These are phyloP conservation scores for Campaea margaritaria DNA, from an alignment of 2,888 invertebrate species.

Conservation along the genomic window DNA sequence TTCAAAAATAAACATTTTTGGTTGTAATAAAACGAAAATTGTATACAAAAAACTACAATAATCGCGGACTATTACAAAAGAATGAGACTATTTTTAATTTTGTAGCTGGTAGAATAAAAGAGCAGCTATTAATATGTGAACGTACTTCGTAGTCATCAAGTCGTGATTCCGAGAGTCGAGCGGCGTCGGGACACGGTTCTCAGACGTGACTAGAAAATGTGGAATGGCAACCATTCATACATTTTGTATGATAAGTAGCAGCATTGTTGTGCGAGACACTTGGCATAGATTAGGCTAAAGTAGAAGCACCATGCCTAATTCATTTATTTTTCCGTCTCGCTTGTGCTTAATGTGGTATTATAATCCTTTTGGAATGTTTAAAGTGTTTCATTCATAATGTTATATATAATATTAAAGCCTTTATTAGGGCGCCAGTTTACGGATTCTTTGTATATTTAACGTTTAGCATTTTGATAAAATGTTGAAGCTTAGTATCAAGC, in stretches of 20 bases:
- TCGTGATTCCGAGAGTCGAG: conserved; percentile 39
- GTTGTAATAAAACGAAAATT: too few relatives aligned
- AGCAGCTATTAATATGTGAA: conserved; percentile 11
- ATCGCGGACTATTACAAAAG: too few relatives aligned
- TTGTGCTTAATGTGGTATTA: conserved; percentile 2
- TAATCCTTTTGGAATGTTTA: conserved; percentile 2
- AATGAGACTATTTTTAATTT: too few relatives aligned
- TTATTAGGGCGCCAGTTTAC: too few relatives aligned
- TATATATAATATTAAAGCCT: too few relatives aligned
- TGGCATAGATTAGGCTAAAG: conserved; percentile 32
- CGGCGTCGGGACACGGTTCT: conserved; percentile 36
- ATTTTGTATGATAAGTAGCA: conserved; percentile 44
- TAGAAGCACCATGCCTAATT: conserved; percentile 12
- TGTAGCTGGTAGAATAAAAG: neutral
- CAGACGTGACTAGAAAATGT: conserved; percentile 41
- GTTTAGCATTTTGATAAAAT: too few relatives aligned
- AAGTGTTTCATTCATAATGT: conserved; percentile 9
- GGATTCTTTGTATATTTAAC: too few relatives aligned
- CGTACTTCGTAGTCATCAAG: conserved; percentile 26
- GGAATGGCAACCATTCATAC: conserved; percentile 37
- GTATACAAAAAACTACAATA: too few relatives aligned
- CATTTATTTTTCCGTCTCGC: conserved; percentile 17
- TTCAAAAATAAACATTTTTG: too few relatives aligned
- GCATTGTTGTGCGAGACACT: conserved; percentile 36
- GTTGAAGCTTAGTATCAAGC: too few relatives aligned